Evolutionary conservation across 2,888 invertebrate genomes (phyloP), one percentile per base, ranked within the genome.

Genomic region (Hedychridium roseum): DNA sequence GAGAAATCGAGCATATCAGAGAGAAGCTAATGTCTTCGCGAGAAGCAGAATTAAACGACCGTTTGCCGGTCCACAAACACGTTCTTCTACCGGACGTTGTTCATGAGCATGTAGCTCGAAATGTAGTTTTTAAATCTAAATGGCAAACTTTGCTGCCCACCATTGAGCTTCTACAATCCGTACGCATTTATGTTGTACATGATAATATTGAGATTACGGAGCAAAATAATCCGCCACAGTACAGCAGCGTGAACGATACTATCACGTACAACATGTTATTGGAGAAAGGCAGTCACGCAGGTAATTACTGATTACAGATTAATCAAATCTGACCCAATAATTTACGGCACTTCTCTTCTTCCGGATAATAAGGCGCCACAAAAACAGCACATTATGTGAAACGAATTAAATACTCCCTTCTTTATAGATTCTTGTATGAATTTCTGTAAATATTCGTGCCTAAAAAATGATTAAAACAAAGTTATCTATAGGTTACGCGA

Each of bases 141-240:
- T 52, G 70, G 23, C 68, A 71, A 23, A 67, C 60, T 0, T 31
- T 57, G 9, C 57, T 59, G 12, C 66, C 57, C 0, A 68, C 67
- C 74, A 78, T 71, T 3, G 86, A 88, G 68, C 83, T 87, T 0
- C 71, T 91, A 12, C 83, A 85, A 27, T 81, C 86, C 0, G 85
- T 86, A 28, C 81, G 88, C 30, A 82, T 89, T 37, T 90, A 84
- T 65, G 82, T 90, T 18, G 83, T 89, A 5, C 87, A 89, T 61
- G 88, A 91, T 63, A 90, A 88, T 50, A 84, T 91, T 21, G 88
- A 90, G 65, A 86, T 91, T 6, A 83, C 85, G 27, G 85, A 88
- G 41, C 83, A 86, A 0, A 83, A 84, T 28, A 86, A 88, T 57
- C 82, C 64, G 1, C 80, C 83, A 5, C 83, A 84, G 55, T 86